phyloP scores from a whole-genome alignment of 2,888 invertebrate species.

The Tipula confusa region DNA sequence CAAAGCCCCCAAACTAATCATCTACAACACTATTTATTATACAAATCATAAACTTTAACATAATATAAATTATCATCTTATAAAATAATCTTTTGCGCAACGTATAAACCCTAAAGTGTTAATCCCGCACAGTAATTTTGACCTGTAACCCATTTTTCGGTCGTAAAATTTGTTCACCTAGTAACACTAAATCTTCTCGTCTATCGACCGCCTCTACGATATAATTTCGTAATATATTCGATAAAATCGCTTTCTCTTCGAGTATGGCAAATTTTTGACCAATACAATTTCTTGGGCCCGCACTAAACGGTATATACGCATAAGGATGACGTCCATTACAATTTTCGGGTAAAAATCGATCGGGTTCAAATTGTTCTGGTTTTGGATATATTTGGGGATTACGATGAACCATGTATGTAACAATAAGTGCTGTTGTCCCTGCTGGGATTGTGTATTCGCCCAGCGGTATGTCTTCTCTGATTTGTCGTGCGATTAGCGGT shows the following conservation, averaged over 20 bases:
- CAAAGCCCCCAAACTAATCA: no score
- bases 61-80: slow-evolving; percentile 27
- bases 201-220: slow-evolving; percentile 55
- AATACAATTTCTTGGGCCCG: slow-evolving; percentile 58
- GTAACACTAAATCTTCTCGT: slow-evolving; percentile 54
- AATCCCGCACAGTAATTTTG: slow-evolving; percentile 47
- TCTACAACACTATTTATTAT: not conserved
- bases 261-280: slow-evolving; percentile 58
- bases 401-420: slow-evolving; percentile 63
- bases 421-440: slow-evolving; percentile 55
- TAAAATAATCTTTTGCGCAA: not conserved
- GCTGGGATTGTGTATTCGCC: slow-evolving; percentile 47
- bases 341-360: slow-evolving; percentile 65
- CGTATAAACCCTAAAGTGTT: slow-evolving; percentile 33
- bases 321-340: slow-evolving; percentile 58
- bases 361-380: slow-evolving; percentile 65
- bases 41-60: not conserved
- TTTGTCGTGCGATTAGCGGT: slow-evolving; percentile 57
- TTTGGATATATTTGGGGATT: slow-evolving; percentile 61
- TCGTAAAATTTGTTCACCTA: slow-evolving; percentile 58
- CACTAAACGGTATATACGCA: slow-evolving; percentile 65
- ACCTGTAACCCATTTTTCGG: slow-evolving; percentile 56
- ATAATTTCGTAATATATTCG: slow-evolving; percentile 56
- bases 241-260: slow-evolving; percentile 57
- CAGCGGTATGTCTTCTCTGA: slow-evolving; percentile 56